These are phyloP conservation scores for Drosophila elegans DNA, from an alignment of 1,140 invertebrate species.

Conservation along the genomic window DNA sequence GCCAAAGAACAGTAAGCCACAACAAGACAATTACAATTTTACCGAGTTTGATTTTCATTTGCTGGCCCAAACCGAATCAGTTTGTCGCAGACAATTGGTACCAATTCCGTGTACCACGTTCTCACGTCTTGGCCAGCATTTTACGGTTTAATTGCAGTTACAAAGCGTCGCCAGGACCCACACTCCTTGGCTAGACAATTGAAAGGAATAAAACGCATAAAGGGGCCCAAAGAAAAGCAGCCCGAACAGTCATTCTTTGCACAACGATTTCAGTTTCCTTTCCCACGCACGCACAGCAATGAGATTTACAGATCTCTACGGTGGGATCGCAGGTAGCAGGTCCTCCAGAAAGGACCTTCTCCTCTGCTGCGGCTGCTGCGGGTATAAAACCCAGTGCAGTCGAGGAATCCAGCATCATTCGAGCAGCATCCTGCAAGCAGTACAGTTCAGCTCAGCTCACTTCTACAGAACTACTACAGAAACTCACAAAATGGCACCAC, in stretches of 20 bases:
- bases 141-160: slow-evolving; percentile 79
- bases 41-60: slow-evolving; percentile 48
- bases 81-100: slow-evolving; percentile 56
- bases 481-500: slow-evolving; percentile 67
- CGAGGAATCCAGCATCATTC: slow-evolving; percentile 64
- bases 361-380: background rate
- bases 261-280: slow-evolving; percentile 63
- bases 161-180: slow-evolving; percentile 55
- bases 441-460: slow-evolving; percentile 51
- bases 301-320: slow-evolving; percentile 66
- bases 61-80: slow-evolving; percentile 67
- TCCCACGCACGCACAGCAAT: slow-evolving; percentile 64
- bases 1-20: slow-evolving; percentile 37
- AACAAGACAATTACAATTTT: slow-evolving; percentile 51
- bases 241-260: slow-evolving; percentile 8
- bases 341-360: slow-evolving; percentile 58
- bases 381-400: slow-evolving; percentile 69
- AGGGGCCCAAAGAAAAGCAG: slow-evolving; percentile 20
- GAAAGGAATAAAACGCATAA: slow-evolving; percentile 23
- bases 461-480: slow-evolving; percentile 10
- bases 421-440: slow-evolving; percentile 75
- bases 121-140: slow-evolving; percentile 61
- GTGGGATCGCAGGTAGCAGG: slow-evolving; percentile 66
- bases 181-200: slow-evolving; percentile 68
- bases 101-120: slow-evolving; percentile 20